These are phyloP conservation scores for Neofelis nebulosa DNA, from an alignment of 2,113 vertebrate species.

Conservation along the genomic window DNA sequence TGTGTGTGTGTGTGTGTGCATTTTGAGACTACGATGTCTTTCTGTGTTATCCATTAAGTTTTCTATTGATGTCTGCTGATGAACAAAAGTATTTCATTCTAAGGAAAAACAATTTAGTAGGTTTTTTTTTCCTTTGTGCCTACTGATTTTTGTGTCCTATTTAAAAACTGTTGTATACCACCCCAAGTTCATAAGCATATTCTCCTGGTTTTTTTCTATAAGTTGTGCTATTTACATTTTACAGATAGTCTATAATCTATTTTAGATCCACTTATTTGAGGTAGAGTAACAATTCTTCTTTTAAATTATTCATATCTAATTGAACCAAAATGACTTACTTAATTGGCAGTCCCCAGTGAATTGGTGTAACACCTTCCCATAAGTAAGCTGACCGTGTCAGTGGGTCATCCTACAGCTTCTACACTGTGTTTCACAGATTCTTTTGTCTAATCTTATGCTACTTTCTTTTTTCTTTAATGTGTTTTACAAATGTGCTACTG, in stretches of 20 bases:
- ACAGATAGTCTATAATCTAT: neutral
- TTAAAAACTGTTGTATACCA: neutral
- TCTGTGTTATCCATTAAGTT: fast-evolving
- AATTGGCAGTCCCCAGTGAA: fast-evolving
- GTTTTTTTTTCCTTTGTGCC: neutral
- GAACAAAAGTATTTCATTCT: neutral
- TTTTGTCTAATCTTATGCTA: fast-evolving
- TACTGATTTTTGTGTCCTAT: neutral
- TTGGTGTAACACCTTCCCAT: fast-evolving
- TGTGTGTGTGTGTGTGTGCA: too few species aligned
- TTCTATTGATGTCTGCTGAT: neutral
- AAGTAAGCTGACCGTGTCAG: fast-evolving
- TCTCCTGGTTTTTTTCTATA: neutral
- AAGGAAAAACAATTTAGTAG: neutral
- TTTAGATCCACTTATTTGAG: neutral
- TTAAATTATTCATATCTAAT: fast-evolving
- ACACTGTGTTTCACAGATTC: too few species aligned
- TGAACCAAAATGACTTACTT: neutral
- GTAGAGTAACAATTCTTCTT: neutral
- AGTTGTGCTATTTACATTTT: neutral
- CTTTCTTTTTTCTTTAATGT: neutral
- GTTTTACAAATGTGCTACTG: neutral
- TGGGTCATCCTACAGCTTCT: neutral
- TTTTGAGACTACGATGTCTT: neutral
- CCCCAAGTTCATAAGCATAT: neutral